These are phyloP conservation scores for Melangyna quadrimaculata DNA, from an alignment of 2,888 invertebrate genomes.

Conservation along the genomic window DNA sequence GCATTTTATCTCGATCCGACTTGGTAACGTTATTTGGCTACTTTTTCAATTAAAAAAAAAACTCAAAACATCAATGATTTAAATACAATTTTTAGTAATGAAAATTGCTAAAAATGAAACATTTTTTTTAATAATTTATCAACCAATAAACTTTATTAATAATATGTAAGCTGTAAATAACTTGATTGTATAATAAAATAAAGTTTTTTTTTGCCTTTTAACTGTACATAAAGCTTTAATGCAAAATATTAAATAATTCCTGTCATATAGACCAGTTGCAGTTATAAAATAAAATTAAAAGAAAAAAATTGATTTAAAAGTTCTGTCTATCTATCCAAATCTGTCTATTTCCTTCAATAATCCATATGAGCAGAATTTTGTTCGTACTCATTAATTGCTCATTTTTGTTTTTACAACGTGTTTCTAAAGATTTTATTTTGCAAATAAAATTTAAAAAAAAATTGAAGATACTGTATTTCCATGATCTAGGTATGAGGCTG, in stretches of 20 bases:
- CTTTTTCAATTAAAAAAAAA: not conserved
- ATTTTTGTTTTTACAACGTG: no score
- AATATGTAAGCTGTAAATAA: not conserved
- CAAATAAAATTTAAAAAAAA: no score
- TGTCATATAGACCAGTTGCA: not conserved
- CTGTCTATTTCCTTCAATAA: not conserved
- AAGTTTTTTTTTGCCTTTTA: not conserved
- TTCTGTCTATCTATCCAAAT: not conserved
- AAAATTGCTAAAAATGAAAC: not conserved
- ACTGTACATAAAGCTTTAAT: not conserved
- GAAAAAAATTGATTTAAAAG: not conserved
- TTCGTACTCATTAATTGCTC: no score
- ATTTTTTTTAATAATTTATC: not conserved
- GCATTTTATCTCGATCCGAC: not conserved
- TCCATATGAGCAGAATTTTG: no score
- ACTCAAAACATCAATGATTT: not conserved
- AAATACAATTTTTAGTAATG: not conserved
- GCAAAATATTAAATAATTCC: not conserved
- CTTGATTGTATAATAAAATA: not conserved
- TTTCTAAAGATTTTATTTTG: no score
- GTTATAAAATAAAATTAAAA: not conserved
- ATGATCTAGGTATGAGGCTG: no score
- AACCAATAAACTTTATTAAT: not conserved
- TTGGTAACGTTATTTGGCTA: not conserved
- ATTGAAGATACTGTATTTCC: no score